Evolutionary conservation across 2,797 vertebrate genomes (phyloP).

Genomic region (Scolopax bukidnonensis): DNA sequence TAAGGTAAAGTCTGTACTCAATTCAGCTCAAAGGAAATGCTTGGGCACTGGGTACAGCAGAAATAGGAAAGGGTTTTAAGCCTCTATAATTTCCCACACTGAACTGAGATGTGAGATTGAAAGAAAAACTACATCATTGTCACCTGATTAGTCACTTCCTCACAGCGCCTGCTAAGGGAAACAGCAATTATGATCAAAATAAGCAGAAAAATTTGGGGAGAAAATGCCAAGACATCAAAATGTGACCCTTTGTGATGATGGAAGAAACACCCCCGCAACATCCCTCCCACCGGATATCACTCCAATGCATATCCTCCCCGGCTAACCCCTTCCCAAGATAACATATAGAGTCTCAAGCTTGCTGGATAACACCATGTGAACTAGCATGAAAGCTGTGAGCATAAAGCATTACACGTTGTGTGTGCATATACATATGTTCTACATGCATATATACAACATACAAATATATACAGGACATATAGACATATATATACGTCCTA

Average conservation of each 20-base stretch:
- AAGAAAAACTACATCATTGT: neutral
- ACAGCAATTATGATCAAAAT: neutral
- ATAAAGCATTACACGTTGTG: neutral
- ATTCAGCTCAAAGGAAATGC: neutral
- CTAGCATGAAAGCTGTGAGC: neutral
- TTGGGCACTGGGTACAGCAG: neutral
- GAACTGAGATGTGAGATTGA: neutral
- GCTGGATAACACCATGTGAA: neutral
- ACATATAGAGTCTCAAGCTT: neutral
- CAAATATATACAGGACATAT: neutral
- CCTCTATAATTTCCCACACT: neutral
- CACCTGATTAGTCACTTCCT: neutral
- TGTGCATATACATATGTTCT: neutral
- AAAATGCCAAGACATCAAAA: neutral
- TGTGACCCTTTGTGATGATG: neutral
- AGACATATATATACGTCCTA: neutral
- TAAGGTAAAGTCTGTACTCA: neutral
- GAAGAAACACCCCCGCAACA: accelerated
- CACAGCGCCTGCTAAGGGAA: neutral
- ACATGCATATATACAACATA: neutral
- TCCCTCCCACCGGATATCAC: neutral
- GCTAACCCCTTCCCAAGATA: neutral
- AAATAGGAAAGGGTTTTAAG: neutral
- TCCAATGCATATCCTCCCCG: neutral
- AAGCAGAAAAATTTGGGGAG: neutral